Evolutionary conservation across 2,113 vertebrate species (phyloP).

Genomic region (Atherinomorus stipes): DNA sequence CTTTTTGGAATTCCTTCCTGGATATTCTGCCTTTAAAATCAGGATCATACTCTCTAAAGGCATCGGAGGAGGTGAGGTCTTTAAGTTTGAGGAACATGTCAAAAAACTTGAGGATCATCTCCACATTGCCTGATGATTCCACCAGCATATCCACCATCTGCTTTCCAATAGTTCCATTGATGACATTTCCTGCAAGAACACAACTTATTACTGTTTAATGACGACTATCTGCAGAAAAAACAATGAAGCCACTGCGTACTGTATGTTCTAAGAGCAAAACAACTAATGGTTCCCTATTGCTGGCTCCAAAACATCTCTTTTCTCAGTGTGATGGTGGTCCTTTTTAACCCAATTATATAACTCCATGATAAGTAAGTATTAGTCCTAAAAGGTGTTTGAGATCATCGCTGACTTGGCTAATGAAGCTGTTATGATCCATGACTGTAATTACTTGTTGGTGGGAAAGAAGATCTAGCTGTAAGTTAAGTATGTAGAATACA

Average conservation of each 20-base stretch:
- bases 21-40: constrained; percentile 91
- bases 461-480: too few relatives aligned
- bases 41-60: constrained; percentile 91
- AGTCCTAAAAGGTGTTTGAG: neutral
- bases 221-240: neutral
- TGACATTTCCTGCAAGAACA: constrained; percentile 88
- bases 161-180: constrained; percentile 96
- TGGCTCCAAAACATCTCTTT: neutral
- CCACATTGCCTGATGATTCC: constrained; percentile 93
- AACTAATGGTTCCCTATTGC: too few relatives aligned
- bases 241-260: neutral
- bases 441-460: too few relatives aligned
- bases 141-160: constrained; percentile 99
- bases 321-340: neutral
- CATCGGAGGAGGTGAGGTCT: constrained; percentile 91
- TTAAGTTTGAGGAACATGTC: constrained; percentile 98
- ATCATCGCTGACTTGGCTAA: neutral
- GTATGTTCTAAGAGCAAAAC: too few relatives aligned
- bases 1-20: constrained; percentile 93
- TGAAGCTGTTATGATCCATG: too few relatives aligned
- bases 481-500: too few relatives aligned
- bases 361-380: too few relatives aligned
- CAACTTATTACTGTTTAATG: neutral
- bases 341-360: too few relatives aligned
- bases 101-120: constrained; percentile 97